Evolutionary conservation across 2,797 vertebrate species (phyloP).

Genomic region (Spea hammondii): DNA sequence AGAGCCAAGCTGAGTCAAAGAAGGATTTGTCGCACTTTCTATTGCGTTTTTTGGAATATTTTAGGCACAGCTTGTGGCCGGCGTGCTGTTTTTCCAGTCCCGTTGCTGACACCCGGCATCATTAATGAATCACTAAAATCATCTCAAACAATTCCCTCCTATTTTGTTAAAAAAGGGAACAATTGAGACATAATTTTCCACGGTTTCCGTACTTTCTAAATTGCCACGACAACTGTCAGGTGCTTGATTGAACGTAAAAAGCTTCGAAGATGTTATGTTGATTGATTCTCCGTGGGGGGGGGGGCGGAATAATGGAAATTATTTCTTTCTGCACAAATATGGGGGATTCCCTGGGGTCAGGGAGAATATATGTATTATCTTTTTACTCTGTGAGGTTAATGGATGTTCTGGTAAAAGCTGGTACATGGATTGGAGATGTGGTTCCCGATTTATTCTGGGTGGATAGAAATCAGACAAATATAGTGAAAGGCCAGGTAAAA

Average conservation of each 20-base stretch:
- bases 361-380: neutral
- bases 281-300: neutral
- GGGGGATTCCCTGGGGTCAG: neutral
- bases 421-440: no score
- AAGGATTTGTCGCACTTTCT: neutral
- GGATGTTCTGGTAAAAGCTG: neutral
- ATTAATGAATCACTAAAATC: neutral
- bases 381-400: neutral
- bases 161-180: neutral
- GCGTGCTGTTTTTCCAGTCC: neutral
- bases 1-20: neutral
- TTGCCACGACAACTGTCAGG: neutral
- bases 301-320: neutral
- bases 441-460: no score
- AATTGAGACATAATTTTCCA: neutral
- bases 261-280: neutral
- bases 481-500: no score
- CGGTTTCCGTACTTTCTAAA: neutral
- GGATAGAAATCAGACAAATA: no score
- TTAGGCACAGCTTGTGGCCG: neutral
- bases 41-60: neutral
- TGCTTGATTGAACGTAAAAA: constrained; percentile 1
- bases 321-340: neutral
- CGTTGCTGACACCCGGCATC: neutral
- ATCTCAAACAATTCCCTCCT: neutral